Evolutionary conservation across 2,113 vertebrate species (phyloP), one percentile per base, ranked within the genome.

Genomic region (Callionymus lyra): DNA sequence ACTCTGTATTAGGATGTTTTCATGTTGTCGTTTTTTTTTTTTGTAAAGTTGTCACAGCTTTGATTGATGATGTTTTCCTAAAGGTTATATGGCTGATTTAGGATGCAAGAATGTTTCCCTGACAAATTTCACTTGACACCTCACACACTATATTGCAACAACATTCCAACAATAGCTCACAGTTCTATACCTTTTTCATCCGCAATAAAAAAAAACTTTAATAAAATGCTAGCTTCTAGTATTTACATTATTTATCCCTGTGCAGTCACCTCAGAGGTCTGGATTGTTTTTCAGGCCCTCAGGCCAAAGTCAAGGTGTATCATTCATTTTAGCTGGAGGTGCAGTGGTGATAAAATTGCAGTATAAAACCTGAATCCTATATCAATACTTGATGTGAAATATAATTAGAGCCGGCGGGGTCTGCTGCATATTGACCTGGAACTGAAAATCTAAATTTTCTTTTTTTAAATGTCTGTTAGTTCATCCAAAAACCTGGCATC

Each of bases 201-300:
- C 63, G 47, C 55, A n/a, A 27, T 5, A 27, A 5, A 27, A 27
- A 27, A 56, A 69, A 65, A 61, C 71, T 72, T 68, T 63, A 79
- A 79, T 77, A 79, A 70, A 75, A 73, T 46, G 52, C 49, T 71
- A 73, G 72, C 71, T 72, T 63, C 50, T 61, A 57, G 59, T 70
- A 77, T 82, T 78, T 80, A 77, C 74, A 80, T 82, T 80, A 82
- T 77, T 79, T 77, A 82, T 77, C 67, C 48, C 64, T 58, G 67
- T 50, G 59, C 61, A 68, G 66, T 80, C 79, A 74, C 68, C 70
- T 80, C 61, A 65, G 57, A 78, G 77, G 74, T 73, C 59, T 55
- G 72, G 72, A 78, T 76, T 78, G 72, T 78, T 77, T 80, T 71
- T 75, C 38, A 59, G 65, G 34, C 44, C 77, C 68, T 63, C 35